Evolutionary conservation across 2,888 invertebrate species (phyloP).

Genomic region (Cyrtodaria siliqua): DNA sequence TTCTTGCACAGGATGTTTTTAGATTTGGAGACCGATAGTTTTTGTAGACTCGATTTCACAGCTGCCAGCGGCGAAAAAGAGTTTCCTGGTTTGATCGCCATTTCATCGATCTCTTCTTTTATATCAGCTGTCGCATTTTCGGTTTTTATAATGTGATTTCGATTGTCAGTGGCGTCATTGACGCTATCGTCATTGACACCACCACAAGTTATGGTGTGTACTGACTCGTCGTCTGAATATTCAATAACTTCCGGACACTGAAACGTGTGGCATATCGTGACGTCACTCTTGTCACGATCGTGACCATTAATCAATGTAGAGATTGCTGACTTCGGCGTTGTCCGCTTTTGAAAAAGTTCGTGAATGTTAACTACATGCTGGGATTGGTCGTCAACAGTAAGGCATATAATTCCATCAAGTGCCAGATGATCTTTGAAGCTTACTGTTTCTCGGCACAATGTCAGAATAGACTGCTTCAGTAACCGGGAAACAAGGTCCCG

Average conservation of each 20-base stretch:
- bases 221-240: no score
- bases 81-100: no score
- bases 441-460: slow-evolving; percentile 74
- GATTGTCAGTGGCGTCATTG: background rate
- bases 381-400: slow-evolving; percentile 65
- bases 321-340: slow-evolving; percentile 2
- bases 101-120: background rate
- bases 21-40: slow-evolving; percentile 32
- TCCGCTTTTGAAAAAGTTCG: slow-evolving; percentile 60
- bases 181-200: background rate
- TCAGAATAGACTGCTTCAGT: slow-evolving; percentile 75
- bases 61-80: no score
- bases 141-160: background rate
- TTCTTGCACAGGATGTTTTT: slow-evolving; percentile 69
- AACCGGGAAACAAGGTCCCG: slow-evolving; percentile 69
- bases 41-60: slow-evolving; percentile 15
- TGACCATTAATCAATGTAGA: background rate
- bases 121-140: background rate
- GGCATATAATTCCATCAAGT: slow-evolving; percentile 77
- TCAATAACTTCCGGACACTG: background rate
- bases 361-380: slow-evolving; percentile 77
- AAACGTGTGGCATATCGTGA: background rate
- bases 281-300: background rate
- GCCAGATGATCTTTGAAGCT: slow-evolving; percentile 64
- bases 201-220: no score